Base-by-base conservation (phyloP, 2,888 invertebrate species). In the Zonitis immaculata region DNA sequence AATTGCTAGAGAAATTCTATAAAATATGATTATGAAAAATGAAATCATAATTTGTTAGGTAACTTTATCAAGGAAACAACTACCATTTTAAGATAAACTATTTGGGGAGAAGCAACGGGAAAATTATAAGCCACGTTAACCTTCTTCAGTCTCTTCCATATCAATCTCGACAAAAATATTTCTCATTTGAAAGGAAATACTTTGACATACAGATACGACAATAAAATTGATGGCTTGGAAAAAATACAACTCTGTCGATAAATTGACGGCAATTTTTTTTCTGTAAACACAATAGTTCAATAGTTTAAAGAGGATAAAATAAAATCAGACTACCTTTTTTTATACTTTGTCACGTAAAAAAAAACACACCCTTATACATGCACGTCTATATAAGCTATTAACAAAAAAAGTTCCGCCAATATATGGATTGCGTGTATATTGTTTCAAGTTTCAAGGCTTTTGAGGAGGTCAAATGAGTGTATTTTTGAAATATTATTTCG, bases 41-140 rank as follows among this genome's bases (percentile, higher is more conserved):
- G 9, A 14, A 16, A 16, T 8, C 14, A 16, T 14, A 2, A 49
- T 47, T 43, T 47, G 47, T 46, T 54, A 47, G n/a, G 53, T 46
- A 46, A 53, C 45, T 46, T 53, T 49, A 35, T 11, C 47, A 49
- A 16, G 49, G 43, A 46, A 49, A 54, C 49, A 49, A 54, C 50
- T 47, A 30, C 50, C 49, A 49, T 53, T 49, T 25, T 28, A n/a
- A 9, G 47, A 47, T 32, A 45, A 45, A 48, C 32, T 32, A n/a
- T 14, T 14, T 32, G 6, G 14, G 7, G 42, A 22, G 48, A 45
- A 49, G 46, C 42, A 30, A 32, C 14, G 45, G 43, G 47, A 47
- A 50, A 54, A 54, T 54, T 50, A 54, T 54, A 54, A 53, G 49
- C 49, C 42, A 53, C 43, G 47, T 50, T 50, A 50, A 54, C 54